Evolutionary conservation across 2,113 vertebrate genomes (phyloP), one percentile per base, ranked within the genome.

Genomic region (Zootoca vivipara): DNA sequence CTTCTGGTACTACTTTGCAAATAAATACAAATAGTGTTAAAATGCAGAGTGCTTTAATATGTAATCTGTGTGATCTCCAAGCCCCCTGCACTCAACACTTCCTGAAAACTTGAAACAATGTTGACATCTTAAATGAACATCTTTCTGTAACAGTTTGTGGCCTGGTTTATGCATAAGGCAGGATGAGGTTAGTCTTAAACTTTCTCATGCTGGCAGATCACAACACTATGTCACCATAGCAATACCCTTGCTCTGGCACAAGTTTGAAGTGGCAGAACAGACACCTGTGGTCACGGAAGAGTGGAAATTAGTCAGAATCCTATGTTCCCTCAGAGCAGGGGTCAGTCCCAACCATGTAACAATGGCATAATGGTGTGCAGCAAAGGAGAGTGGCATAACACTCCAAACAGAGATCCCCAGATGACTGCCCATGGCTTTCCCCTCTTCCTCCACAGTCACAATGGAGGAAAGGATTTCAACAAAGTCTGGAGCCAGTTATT

Each of bases 21-120:
- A 91, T 93, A 93, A 92, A 93, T 58, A 80, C 64, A 92, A 92
- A 80, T 28, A 81, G 62, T 89, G 26, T 73, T 90, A 87, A 93
- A 94, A 79, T 80, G 65, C 78, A 89, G 62, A 40, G 83, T 87
- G 82, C 67, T 46, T 83, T 93, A 91, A 88, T 16, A 79, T 89
- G 88, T 33, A 72, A 15, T 10, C 26, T 77, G 84, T 91, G 86
- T 79, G 93, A 89, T 79, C 83, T 77, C 90, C 93, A 91, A 94
- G 86, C 7, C 82, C 46, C 70, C 46, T 90, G 75, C 86, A 92
- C 88, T 87, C 33, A 90, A 88, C 80, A 84, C 90, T 93, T 89
- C 56, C 82, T 93, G 93, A 64, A 93, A 93, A 62, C 24, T 33
- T 82, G 81, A 38, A 89, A 85, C 56, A 91, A 91, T 40, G 73